Conservation (phyloP, 1,140 invertebrate species). For the Lasaia peninsularis region DNA sequence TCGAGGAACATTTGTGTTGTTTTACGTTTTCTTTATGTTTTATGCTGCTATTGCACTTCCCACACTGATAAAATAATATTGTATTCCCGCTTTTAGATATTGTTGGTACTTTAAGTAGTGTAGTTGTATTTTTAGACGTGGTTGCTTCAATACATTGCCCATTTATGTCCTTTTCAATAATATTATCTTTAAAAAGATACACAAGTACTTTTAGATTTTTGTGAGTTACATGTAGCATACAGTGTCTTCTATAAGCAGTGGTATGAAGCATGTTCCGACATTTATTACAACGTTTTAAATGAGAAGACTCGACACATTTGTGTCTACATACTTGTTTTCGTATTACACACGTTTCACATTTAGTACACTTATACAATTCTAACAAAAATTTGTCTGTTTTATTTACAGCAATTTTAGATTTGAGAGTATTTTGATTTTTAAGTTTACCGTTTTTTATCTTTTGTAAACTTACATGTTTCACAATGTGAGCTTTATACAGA, state of each 20-base stretch:
- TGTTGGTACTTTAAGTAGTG: neutral
- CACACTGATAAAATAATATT: conserved; percentile 17
- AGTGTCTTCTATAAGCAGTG: neutral
- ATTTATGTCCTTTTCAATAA: neutral
- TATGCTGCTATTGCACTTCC: conserved; percentile 12
- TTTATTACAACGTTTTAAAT: neutral
- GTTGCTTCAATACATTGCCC: neutral
- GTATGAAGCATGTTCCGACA: neutral
- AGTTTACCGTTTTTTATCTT: conserved; percentile 6
- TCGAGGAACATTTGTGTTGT: conserved; percentile 13
- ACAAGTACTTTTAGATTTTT: neutral
- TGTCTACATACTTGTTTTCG: conserved; percentile 1
- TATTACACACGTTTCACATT: conserved; percentile 14
- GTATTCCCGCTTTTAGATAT: neutral
- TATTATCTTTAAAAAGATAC: neutral
- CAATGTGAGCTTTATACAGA: conserved; percentile 24
- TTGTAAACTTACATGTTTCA: conserved; percentile 14
- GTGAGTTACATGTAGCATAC: neutral
- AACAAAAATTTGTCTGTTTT: neutral
- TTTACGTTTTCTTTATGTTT: conserved; percentile 4
- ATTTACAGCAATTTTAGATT: neutral
- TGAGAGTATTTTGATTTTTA: neutral
- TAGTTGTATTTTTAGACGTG: neutral
- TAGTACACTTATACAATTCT: neutral
- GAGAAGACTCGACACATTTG: neutral